Evolutionary conservation across 1,140 invertebrate genomes (phyloP), one percentile per base, ranked within the genome.

Genomic region (Lepidostoma basale): DNA sequence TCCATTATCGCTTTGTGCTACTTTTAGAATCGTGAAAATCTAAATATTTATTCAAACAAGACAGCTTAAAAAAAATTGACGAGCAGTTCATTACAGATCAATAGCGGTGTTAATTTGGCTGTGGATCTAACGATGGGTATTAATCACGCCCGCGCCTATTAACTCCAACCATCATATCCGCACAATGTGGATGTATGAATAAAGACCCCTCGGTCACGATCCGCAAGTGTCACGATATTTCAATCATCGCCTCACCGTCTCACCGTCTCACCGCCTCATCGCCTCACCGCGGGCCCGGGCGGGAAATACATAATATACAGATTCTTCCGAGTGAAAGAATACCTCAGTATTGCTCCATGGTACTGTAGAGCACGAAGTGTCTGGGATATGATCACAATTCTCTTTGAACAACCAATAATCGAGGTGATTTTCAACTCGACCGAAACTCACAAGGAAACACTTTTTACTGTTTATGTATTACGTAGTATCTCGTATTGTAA

Each of bases 161-260:
- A 56, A 56, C 33, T 56, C 28, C 33, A 56, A 56, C 52, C 52
- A 56, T 33, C 26, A 10, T 49, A 25, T 49, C n/a, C n/a, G 23
- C 18, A 49, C 23, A 5, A 23, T 49, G 26, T 49, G 23, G 26
- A 49, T 49, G 36, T 56, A 56, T 8, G 52, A 62, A 62, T 49
- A 64, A 64, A 64, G 45, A n/a, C 45, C 33, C 10, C 3, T 12
- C 26, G 62, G 62, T 69, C 67, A 69, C 67, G 67, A 69, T 36
- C 60, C 30, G 18, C 40, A 60, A 64, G 64, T 64, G 67, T 64
- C 67, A 69, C 67, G 67, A 69, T 28, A 26, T 69, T 64, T 69
- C 67, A 69, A 69, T 69, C 67, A 69, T 59, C 44, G 39, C 62
- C 45, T 68, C 45, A 12, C 45, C 45, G 45, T n/a, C n/a, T n/a